Conservation (phyloP, 1,140 invertebrate species). For the Cephus cinctus region DNA sequence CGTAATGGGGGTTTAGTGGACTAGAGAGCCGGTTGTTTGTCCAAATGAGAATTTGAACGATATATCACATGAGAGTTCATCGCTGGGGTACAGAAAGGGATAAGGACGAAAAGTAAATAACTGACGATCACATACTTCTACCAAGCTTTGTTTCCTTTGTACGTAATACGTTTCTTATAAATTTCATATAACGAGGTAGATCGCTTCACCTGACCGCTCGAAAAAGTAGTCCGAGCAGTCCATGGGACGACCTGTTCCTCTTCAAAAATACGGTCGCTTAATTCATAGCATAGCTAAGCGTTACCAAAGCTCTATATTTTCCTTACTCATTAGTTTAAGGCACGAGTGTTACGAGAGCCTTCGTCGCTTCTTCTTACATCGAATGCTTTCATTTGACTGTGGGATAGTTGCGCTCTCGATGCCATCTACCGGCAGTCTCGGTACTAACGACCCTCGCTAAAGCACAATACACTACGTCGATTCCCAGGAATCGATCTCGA, state of each 20-base stretch:
- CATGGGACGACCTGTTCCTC: constrained; percentile 72
- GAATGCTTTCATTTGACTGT: not conserved
- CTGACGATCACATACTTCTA: no score
- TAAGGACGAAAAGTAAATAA: no score
- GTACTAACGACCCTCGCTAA: not conserved
- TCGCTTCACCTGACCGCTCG: constrained; percentile 66
- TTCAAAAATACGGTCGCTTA: constrained; percentile 70
- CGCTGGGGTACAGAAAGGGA: no score
- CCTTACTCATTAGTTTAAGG: constrained; percentile 88
- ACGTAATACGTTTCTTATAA: no score
- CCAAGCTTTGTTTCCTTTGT: no score
- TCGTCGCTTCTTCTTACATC: constrained; percentile 2
- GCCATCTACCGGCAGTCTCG: constrained; percentile 29
- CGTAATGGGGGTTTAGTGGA: no score
- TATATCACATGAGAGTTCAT: no score
- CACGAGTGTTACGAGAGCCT: constrained; percentile 52
- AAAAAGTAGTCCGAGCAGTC: constrained; percentile 70
- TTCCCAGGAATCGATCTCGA: constrained; percentile 5
- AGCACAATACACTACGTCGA: not conserved
- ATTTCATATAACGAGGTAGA: no score
- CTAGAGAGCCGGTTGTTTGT: no score
- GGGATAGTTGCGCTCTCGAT: constrained; percentile 9
- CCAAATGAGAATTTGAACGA: no score
- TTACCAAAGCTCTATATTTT: constrained; percentile 83
- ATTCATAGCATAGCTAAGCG: constrained; percentile 67